Evolutionary conservation across 2,113 vertebrate species (phyloP).

Genomic region (Scophthalmus maximus): DNA sequence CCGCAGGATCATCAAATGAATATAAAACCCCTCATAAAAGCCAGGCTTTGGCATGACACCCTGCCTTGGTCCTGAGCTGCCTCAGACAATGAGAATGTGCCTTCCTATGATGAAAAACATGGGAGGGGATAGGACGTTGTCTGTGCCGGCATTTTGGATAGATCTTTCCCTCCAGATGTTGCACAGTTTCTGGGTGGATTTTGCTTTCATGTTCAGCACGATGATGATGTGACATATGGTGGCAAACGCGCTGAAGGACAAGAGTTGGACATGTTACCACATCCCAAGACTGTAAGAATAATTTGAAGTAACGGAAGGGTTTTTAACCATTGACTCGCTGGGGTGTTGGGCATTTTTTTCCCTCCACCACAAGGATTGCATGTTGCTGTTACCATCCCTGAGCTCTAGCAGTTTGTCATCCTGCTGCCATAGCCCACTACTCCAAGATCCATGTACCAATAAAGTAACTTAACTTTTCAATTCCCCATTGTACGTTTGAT

Average conservation of each 20-base stretch:
- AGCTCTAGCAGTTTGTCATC: too few relatives aligned
- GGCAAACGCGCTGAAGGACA: not conserved
- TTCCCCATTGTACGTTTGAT: too few relatives aligned
- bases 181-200: slow-evolving; percentile 29
- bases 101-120: slow-evolving; percentile 63
- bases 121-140: slow-evolving; percentile 58
- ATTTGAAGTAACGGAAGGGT: too few relatives aligned
- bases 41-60: slow-evolving; percentile 78
- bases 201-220: slow-evolving; percentile 36
- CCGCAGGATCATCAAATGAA: slow-evolving; percentile 82
- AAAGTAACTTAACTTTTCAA: too few relatives aligned
- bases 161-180: slow-evolving; percentile 33
- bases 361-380: too few relatives aligned
- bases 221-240: slow-evolving; percentile 10
- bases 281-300: too few relatives aligned
- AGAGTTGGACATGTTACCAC: not conserved
- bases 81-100: slow-evolving; percentile 70
- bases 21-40: slow-evolving; percentile 82
- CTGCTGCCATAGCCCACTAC: too few relatives aligned
- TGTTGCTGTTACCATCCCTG: too few relatives aligned
- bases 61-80: slow-evolving; percentile 72
- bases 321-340: too few relatives aligned
- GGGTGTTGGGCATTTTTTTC: too few relatives aligned
- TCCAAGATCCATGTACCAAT: too few relatives aligned
- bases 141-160: slow-evolving; percentile 40